Evolutionary conservation across 2,888 invertebrate genomes (phyloP), one percentile per base, ranked within the genome.

Genomic region (Mayetiola destructor): DNA sequence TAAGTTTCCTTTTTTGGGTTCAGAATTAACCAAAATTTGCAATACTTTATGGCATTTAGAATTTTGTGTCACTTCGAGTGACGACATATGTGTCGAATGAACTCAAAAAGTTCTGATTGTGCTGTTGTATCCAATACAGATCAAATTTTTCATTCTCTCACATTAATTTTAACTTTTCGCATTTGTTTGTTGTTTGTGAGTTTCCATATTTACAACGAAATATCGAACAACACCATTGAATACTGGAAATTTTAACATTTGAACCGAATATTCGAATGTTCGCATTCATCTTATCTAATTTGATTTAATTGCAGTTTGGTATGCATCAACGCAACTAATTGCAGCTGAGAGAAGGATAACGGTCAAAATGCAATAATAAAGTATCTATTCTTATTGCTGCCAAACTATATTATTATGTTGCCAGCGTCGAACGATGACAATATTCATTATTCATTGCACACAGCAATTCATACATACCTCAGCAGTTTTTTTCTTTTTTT

Each of bases 241-340:
- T n/a, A n/a, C n/a, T 37, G n/a, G n/a, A 16, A 37, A n/a, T 48
- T 48, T 48, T 27, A 27, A 48, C 14, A 48, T 48, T 48, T 27
- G 27, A 48, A 48, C 48, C 42, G n/a, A 23, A n/a, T n/a, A n/a
- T 23, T 21, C 23, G 21, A 12, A 23, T 42, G 42, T 14, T 23
- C 42, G 42, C 42, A 42, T 48, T n/a, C 27, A 48, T 48, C 48
- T 48, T 48, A 48, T 48, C 48, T 48, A 48, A 48, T 48, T 48
- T 48, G 48, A 48, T 48, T 48, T 48, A 27, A 48, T 48, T 48
- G 29, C 48, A n/a, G 23, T 48, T 32, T n/a, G 9, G 48, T 48
- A 48, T 48, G 48, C 48, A 48, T 23, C n/a, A 48, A 27, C 27
- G 48, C 48, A 16, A 48, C 48, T 48, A 48, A 48, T 48, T 48